A percentile compares a stretch with the other conserved stretches of the same genome.
phyloP scores from a whole-genome alignment of 2,797 vertebrate species.

The Premnoplex brunnescens region DNA sequence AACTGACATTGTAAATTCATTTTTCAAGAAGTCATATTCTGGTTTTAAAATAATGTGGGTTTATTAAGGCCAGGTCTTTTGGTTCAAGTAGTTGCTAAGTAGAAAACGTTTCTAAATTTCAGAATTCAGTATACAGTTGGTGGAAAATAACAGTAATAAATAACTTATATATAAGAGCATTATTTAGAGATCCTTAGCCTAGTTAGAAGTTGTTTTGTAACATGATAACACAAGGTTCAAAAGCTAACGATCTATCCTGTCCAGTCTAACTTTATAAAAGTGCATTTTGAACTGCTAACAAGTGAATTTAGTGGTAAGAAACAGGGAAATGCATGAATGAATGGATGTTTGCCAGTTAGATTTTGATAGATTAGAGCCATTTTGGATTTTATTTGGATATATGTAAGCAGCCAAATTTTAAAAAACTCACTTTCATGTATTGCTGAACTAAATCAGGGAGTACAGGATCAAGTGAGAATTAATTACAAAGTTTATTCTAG shows the following conservation, averaged over 20 bases:
- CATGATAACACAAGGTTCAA: background rate
- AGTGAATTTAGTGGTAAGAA: background rate
- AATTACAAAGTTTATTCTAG: background rate
- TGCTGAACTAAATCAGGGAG: background rate
- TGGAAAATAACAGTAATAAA: background rate
- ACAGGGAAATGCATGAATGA: background rate
- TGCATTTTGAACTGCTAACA: background rate
- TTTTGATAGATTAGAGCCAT: background rate
- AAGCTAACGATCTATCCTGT: fast-evolving
- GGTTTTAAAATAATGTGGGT: background rate
- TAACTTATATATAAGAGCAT: background rate
- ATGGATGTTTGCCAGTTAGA: background rate
- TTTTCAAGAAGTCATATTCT: background rate
- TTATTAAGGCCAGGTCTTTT: background rate
- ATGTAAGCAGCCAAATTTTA: background rate
- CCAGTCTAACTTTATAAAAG: background rate
- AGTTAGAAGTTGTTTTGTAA: background rate
- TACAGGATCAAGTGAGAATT: background rate
- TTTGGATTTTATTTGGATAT: background rate
- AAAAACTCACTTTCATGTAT: fast-evolving
- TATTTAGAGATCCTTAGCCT: background rate
- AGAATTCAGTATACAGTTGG: background rate
- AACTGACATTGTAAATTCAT: background rate
- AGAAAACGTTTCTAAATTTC: background rate
- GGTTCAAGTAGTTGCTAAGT: background rate